Evolutionary conservation across 2,888 invertebrate species (phyloP).

Genomic region (Pachycephus smyrnensis): DNA sequence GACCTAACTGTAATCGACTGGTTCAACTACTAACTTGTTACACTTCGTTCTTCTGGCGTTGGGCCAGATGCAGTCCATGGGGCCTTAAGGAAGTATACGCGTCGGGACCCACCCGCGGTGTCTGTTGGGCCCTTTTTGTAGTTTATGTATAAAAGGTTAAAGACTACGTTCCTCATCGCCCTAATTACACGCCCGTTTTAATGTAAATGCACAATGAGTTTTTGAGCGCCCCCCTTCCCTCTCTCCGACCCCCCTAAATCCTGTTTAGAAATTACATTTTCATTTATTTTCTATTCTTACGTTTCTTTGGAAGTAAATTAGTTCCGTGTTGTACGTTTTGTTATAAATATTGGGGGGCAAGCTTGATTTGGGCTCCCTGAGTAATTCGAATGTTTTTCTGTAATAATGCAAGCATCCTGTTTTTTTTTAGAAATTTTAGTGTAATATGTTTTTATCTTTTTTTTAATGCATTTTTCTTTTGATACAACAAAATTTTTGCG

Average conservation of each 20-base stretch:
- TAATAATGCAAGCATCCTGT: too few species aligned
- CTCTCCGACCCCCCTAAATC: too few species aligned
- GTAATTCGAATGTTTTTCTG: too few species aligned
- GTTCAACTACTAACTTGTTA: background rate
- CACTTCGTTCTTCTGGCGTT: background rate
- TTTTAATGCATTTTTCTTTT: background rate
- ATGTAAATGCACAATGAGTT: too few species aligned
- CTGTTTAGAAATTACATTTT: background rate
- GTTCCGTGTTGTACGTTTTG: too few species aligned
- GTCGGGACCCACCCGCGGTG: constrained; percentile 12
- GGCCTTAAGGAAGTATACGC: background rate
- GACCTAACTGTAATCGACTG: background rate
- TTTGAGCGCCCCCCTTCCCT: too few species aligned
- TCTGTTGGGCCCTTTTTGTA: background rate
- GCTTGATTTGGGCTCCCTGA: too few species aligned
- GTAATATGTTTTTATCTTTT: too few species aligned
- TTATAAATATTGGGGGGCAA: too few species aligned
- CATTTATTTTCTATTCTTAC: background rate
- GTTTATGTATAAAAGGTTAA: background rate
- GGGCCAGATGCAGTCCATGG: background rate
- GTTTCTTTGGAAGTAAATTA: background rate
- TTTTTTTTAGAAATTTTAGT: too few species aligned
- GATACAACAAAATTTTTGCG: background rate
- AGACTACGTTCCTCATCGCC: background rate
- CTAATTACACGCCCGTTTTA: background rate